Conservation (phyloP, 2,888 invertebrate species). For the Apeira syringaria region DNA sequence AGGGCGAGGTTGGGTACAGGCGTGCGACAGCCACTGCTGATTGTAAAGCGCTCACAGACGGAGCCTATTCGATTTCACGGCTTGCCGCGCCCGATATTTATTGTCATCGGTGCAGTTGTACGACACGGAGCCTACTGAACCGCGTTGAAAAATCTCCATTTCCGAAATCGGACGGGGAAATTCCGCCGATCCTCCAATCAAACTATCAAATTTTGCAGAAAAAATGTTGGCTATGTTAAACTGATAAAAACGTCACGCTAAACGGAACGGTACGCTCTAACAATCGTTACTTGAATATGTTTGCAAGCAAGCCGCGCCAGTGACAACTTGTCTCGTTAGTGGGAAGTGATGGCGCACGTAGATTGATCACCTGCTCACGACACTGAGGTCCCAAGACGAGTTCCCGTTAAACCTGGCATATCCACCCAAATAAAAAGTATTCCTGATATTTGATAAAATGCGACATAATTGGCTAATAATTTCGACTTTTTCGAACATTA, state of each 20-base stretch:
- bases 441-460: no score
- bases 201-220: conserved; percentile 52
- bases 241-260: conserved; percentile 43
- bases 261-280: conserved; percentile 42
- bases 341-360: conserved; percentile 71
- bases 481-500: no score
- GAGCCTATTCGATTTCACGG: conserved; percentile 84
- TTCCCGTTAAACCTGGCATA: conserved; percentile 52
- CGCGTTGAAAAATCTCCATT: conserved; percentile 78
- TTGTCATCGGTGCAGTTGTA: conserved; percentile 83
- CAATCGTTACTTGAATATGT: conserved; percentile 69
- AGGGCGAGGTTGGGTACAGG: conserved; percentile 51
- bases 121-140: conserved; percentile 81
- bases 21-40: conserved; percentile 78
- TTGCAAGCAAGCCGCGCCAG: conserved; percentile 47
- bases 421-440: no score
- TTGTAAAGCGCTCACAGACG: conserved; percentile 82
- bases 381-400: conserved; percentile 49
- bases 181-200: conserved; percentile 56
- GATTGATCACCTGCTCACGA: conserved; percentile 78
- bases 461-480: no score
- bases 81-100: conserved; percentile 81
- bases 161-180: conserved; percentile 75
- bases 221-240: conserved; percentile 47
- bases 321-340: conserved; percentile 81